Evolutionary conservation across 2,888 invertebrate genomes (phyloP).

Genomic region (Seira ritae): DNA sequence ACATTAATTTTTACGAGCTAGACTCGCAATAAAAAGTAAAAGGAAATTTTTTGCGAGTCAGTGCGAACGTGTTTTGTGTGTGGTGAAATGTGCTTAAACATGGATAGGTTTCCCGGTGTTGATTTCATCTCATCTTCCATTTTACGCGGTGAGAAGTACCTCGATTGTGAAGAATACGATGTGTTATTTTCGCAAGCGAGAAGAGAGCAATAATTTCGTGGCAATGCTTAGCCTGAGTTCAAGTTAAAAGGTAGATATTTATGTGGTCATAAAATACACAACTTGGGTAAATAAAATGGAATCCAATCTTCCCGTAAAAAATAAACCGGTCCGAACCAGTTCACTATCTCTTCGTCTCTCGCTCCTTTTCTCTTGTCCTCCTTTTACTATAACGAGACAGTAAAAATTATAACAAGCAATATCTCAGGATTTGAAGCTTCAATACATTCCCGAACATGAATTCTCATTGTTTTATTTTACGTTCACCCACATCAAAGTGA

Average conservation of each 20-base stretch:
- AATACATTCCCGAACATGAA: not conserved
- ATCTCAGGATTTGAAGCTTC: slow-evolving; percentile 15
- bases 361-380: not conserved
- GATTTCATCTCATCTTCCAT: not conserved
- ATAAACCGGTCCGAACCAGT: not conserved
- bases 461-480: not conserved
- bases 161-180: not conserved
- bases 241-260: slow-evolving; percentile 9
- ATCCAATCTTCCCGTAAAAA: slow-evolving; percentile 9
- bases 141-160: slow-evolving; percentile 9
- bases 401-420: slow-evolving; percentile 7
- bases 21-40: slow-evolving; percentile 2
- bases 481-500: no score
- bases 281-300: slow-evolving; percentile 14
- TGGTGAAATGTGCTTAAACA: no score
- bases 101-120: no score
- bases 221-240: not conserved
- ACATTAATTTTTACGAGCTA: not conserved
- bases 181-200: not conserved
- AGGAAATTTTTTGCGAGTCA: not conserved
- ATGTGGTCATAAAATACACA: slow-evolving; percentile 8
- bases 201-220: not conserved
- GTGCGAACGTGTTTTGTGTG: no score
- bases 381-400: not conserved
- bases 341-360: not conserved